These are phyloP conservation scores for Eustalomyia histrio DNA, from an alignment of 2,888 invertebrate genomes.

Conservation along the genomic window DNA sequence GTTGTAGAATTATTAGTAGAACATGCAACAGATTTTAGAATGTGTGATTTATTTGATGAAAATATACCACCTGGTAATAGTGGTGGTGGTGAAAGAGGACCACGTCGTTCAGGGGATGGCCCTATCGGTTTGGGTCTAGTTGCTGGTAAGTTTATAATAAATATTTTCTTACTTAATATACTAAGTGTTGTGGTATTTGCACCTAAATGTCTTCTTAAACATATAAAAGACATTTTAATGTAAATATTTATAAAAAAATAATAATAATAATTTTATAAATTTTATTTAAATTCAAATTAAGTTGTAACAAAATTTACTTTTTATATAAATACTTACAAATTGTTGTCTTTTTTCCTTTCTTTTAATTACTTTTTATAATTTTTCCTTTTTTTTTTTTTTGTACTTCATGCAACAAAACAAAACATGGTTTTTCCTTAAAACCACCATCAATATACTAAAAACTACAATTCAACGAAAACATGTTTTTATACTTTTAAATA, in stretches of 20 bases:
- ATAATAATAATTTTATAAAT: too few species aligned
- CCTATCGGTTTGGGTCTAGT: constrained; percentile 78
- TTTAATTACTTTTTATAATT: neutral
- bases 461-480: constrained; percentile 31
- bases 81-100: constrained; percentile 76
- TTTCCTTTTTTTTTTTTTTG: constrained; percentile 41
- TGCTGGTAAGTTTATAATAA: constrained; percentile 75
- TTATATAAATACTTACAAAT: neutral
- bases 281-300: constrained; percentile 24
- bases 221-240: constrained; percentile 48
- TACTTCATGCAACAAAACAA: constrained; percentile 51
- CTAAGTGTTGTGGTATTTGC: constrained; percentile 54
- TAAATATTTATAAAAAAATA: constrained; percentile 34
- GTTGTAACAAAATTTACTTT: constrained; percentile 4
- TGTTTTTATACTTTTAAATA: constrained; percentile 5
- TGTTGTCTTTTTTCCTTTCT: neutral
- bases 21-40: constrained; percentile 87
- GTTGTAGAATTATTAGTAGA: constrained; percentile 92
- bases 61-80: constrained; percentile 82
- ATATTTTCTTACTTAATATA: too few species aligned
- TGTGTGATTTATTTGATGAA: constrained; percentile 86
- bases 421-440: neutral
- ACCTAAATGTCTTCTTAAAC: constrained; percentile 39
- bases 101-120: constrained; percentile 79
- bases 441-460: neutral